Evolutionary conservation across 2,888 invertebrate species (phyloP), one percentile per base, ranked within the genome.

Genomic region (Melipona beecheii): DNA sequence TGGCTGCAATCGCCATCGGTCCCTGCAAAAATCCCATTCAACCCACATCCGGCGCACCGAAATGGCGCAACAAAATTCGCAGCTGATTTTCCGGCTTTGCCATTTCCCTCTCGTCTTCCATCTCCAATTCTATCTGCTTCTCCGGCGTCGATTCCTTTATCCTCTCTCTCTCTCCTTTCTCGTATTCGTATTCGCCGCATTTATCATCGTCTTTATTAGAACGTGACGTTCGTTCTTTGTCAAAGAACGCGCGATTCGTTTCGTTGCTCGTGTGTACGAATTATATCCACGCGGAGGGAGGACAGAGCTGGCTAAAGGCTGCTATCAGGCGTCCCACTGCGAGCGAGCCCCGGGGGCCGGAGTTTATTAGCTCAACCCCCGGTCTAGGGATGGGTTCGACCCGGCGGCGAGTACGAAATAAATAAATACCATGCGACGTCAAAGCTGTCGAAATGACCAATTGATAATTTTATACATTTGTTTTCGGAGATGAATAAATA

Each of bases 331-430:
- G 86, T 88, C 91, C 90, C 89, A 87, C 86, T 79, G 88, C 72
- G 89, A 88, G 81, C 87, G 83, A 83, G 83, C 85, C 87, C 89
- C 78, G 87, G 90, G 90, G 90, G 86, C 90, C 84, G 89, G 89
- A 92, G 90, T 92, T 92, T 92, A 92, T 91, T 91, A 92, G 90
- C 89, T 91, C 90, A 91, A 89, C 90, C 91, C 91, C 91, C 88
- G 19, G 78, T 81, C 71, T 64, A 88, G 90, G 58, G 83, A 86
- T 79, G 86, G 86, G 71, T 79, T 70, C 52, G 82, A 87, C 64
- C n/a, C 68, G 43, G 36, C 66, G 24, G 49, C 19, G 43, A 19
- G 68, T 62, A 4, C 36, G 56, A 75, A 60, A 13, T 24, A 75
- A 60, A 13, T 24, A 82, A 31, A 31, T 1, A 27, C 31, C 0